These are phyloP conservation scores for Equus quagga DNA, from an alignment of 2,113 vertebrate genomes.

Conservation along the genomic window DNA sequence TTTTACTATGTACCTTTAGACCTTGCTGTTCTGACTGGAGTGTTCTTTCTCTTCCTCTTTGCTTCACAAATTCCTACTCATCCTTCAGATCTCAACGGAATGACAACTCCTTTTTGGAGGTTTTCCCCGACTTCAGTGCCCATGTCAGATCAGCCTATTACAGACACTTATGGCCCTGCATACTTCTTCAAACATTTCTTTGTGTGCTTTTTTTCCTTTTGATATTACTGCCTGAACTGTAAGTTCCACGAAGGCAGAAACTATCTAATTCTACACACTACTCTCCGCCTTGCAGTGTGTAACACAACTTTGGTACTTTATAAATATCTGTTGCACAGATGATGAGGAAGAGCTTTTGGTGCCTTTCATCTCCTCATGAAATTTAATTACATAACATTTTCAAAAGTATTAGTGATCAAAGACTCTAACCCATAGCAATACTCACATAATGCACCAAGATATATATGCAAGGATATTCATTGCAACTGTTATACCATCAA, in stretches of 20 bases:
- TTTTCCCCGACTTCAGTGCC: neutral
- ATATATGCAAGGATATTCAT: neutral
- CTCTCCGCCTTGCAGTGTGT: neutral
- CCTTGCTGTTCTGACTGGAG: neutral
- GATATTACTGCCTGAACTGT: neutral
- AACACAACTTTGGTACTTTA: neutral
- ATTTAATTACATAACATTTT: conserved; percentile 33
- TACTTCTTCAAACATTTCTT: conserved; percentile 15
- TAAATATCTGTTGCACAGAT: neutral
- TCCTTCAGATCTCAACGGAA: neutral
- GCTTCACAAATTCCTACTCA: neutral
- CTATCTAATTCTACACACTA: neutral
- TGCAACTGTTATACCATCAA: neutral
- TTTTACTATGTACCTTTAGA: neutral
- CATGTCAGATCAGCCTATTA: neutral
- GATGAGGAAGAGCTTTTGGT: neutral
- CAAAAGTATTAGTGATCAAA: neutral
- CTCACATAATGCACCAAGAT: neutral
- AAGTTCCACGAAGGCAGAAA: neutral
- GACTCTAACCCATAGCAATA: neutral
- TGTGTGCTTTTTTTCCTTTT: neutral
- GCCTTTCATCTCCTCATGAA: neutral
- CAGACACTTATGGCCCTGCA: neutral
- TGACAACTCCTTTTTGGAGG: neutral
- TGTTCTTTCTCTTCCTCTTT: neutral